A percentile compares a stretch with the other conserved stretches of the same genome.
These are phyloP conservation scores for Myiagra hebetior DNA, from an alignment of 2,113 vertebrate species.

Conservation along the genomic window DNA sequence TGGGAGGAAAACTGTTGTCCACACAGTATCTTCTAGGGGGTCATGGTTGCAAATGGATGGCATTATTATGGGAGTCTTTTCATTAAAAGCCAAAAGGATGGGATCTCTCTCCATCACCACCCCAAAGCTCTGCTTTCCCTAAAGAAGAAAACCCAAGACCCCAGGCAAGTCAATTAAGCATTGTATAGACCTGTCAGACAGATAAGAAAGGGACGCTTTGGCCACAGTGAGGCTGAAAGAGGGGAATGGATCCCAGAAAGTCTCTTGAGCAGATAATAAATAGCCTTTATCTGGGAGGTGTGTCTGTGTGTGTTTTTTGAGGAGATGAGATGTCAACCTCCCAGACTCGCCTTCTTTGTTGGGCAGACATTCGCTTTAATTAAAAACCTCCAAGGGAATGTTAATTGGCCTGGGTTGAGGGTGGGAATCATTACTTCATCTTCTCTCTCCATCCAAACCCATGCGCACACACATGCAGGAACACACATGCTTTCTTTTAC, in stretches of 20 bases:
- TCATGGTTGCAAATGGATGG: conserved; percentile 27
- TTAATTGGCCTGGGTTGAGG: not conserved
- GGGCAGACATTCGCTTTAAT: conserved; percentile 2
- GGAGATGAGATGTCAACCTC: conserved; percentile 42
- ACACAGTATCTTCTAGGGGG: conserved; percentile 22
- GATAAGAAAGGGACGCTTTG: conserved; percentile 47
- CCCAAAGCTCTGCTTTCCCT: not conserved
- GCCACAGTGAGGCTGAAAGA: conserved; percentile 11
- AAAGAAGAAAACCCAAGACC: conserved; percentile 48
- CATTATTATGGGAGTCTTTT: conserved; percentile 46
- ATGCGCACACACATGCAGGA: not conserved
- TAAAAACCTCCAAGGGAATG: conserved; percentile 59
- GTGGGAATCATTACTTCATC: not conserved
- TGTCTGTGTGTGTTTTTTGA: conserved; percentile 41
- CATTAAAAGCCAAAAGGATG: conserved; percentile 47
- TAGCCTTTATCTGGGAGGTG: conserved; percentile 53
- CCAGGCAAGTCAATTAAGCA: conserved; percentile 59
- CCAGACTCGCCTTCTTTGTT: conserved; percentile 28
- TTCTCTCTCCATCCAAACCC: not conserved
- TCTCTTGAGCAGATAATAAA: conserved; percentile 53
- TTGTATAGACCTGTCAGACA: conserved; percentile 56
- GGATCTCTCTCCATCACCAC: conserved; percentile 11
- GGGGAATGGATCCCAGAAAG: conserved; percentile 30
- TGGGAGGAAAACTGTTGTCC: conserved; percentile 16
- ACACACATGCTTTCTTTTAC: not conserved